These are phyloP conservation scores for Syngnathus acus DNA, from an alignment of 2,797 vertebrate genomes.

Conservation along the genomic window DNA sequence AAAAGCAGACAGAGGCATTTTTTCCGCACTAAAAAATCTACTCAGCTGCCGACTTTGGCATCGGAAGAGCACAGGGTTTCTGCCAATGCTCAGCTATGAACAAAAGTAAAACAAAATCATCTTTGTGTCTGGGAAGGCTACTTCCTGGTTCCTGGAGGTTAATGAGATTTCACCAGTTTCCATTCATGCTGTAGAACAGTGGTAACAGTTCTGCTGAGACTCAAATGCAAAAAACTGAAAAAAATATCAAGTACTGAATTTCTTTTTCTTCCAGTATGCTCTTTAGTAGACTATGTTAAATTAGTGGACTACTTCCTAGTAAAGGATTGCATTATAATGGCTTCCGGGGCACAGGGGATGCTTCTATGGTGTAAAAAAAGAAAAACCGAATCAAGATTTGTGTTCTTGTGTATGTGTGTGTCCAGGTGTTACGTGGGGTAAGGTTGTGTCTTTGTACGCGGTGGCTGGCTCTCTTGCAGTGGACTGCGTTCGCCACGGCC, in stretches of 20 bases:
- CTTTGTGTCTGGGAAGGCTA: background rate
- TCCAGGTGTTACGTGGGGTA: conserved; percentile 93
- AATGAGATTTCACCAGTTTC: no score
- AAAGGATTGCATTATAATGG: background rate
- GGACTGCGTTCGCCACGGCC: conserved; percentile 88
- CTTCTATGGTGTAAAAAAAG: background rate
- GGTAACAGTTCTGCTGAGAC: no score
- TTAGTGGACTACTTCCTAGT: background rate
- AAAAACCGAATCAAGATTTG: background rate
- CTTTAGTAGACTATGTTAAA: no score
- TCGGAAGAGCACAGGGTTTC: background rate
- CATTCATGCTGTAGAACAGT: no score
- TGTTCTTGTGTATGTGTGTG: background rate
- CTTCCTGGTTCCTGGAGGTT: background rate
- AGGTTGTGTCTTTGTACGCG: conserved; percentile 90
- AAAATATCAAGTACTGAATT: no score
- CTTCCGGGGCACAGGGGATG: background rate
- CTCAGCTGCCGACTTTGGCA: background rate
- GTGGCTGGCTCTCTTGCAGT: conserved; percentile 89
- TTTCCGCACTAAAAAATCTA: background rate
- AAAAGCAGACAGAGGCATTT: background rate
- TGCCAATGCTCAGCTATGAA: background rate
- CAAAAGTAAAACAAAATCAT: background rate
- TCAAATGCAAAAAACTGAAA: no score
- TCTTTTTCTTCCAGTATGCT: no score